phyloP scores from a whole-genome alignment of 2,797 vertebrate species.

The Sitta carolinensis region DNA sequence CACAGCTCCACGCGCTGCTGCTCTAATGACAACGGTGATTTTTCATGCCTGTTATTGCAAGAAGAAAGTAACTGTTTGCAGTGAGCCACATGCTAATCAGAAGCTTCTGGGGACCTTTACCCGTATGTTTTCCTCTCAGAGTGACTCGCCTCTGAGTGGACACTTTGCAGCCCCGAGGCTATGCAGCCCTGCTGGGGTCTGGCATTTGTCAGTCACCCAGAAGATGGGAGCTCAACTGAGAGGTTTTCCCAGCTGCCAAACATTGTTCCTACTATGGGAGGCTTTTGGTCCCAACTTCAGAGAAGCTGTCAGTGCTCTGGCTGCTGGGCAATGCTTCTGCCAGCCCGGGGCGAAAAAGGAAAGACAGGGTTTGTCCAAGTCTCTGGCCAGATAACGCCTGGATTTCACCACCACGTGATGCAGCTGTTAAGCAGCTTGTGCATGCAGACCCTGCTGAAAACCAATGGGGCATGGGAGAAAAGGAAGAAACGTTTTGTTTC shows the following conservation, averaged over 20 bases:
- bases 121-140: background rate
- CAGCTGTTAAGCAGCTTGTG: background rate
- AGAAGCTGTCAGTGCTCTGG: background rate
- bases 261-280: background rate
- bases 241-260: background rate
- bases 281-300: background rate
- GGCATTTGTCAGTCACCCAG: slow-evolving; percentile 32
- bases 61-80: background rate
- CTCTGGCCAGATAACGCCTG: background rate
- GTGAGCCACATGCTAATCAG: background rate
- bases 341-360: background rate
- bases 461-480: background rate
- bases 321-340: background rate
- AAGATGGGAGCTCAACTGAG: background rate
- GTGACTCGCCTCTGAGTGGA: background rate
- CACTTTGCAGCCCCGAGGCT: background rate
- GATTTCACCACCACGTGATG: background rate
- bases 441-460: background rate
- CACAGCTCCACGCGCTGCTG: background rate
- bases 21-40: background rate
- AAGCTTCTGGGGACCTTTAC: background rate
- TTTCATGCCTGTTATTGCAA: background rate
- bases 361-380: background rate
- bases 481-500: background rate
- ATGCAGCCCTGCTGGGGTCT: background rate